Base-by-base conservation (phyloP, 2,888 invertebrate genomes). In the Syrphus vitripennis region DNA sequence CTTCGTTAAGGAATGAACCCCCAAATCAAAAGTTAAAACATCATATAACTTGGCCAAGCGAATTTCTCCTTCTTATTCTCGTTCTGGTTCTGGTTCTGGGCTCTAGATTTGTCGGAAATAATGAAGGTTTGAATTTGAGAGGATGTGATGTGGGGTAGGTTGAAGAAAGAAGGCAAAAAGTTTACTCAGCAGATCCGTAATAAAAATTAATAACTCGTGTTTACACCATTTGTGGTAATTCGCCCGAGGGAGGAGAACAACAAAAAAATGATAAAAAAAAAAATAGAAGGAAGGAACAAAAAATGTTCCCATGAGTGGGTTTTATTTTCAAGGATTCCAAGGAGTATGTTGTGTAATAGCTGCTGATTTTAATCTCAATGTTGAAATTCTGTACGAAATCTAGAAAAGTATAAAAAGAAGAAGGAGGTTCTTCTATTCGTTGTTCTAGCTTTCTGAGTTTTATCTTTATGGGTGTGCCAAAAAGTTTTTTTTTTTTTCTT, bases 171-270 rank as follows among this genome's bases (percentile, higher is more conserved):
- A 24, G 37, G 55, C 31, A 26, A 55, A 29, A 53, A 70, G 34
- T 65, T 65, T 50, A 65, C 69, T 70, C 70, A 55, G 70, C 70
- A 57, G 63, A 69, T 79, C 70, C 24, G 65, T 79, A 83, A 83
- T 83, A 77, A 72, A 83, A 83, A 77, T 77, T 83, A 83, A 83
- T 83, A 83, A 65, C 80, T 72, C 71, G 40, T 67, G 77, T 77
- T 72, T 77, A 72, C 77, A 70, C 67, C 67, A 83, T 77, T 83
- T 83, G 77, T 37, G 77, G 82, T 83, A 67, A 77, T 77, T 67
- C 59, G 40, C 70, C 76, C 61, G 19, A 40, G 82, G 61, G 82
- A 65, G 31, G 37, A 50, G 72, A 42, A 16, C 10, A 63, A 63
- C 7, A 63, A 40, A 4, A 26, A 63, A 42, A 63, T 1, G 26